Percentiles rank a stretch among this genome's conserved stretches.
phyloP scores from a whole-genome alignment of 2,888 invertebrate species.

The Oscheius sp. region DNA sequence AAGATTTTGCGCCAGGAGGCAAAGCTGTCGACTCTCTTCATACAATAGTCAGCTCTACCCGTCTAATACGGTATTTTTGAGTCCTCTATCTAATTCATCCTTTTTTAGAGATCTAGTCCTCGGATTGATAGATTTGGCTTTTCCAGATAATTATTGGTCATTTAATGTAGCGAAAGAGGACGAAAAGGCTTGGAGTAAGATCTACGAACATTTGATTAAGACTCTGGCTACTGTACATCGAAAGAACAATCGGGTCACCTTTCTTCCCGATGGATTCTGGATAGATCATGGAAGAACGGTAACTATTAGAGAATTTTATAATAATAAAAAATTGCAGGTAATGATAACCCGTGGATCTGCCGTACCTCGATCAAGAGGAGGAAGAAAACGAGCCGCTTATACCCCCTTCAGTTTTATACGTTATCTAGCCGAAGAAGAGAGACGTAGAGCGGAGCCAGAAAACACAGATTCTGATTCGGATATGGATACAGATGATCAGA shows the following conservation, averaged over 20 bases:
- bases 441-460: background rate
- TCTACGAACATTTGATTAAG: slow-evolving; percentile 75
- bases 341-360: background rate
- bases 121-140: slow-evolving; percentile 85
- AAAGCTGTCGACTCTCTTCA: background rate
- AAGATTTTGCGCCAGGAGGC: background rate
- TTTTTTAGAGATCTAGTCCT: slow-evolving; percentile 77
- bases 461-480: slow-evolving; percentile 3
- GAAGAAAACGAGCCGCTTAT: background rate
- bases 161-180: slow-evolving; percentile 4
- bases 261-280: slow-evolving; percentile 81
- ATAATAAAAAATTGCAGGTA: background rate
- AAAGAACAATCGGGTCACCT: slow-evolving; percentile 83
- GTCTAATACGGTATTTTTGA: background rate
- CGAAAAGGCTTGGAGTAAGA: slow-evolving; percentile 31
- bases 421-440: background rate
- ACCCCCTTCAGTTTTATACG: slow-evolving; percentile 3
- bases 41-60: background rate
- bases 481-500: slow-evolving; percentile 13
- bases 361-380: background rate
- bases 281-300: slow-evolving; percentile 46
- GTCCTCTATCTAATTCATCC: background rate
- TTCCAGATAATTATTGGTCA: slow-evolving; percentile 75
- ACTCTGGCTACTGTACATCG: slow-evolving; percentile 84
- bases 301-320: background rate